Base-by-base conservation (phyloP, 2,113 vertebrate species). In the Pelecanus crispus region DNA sequence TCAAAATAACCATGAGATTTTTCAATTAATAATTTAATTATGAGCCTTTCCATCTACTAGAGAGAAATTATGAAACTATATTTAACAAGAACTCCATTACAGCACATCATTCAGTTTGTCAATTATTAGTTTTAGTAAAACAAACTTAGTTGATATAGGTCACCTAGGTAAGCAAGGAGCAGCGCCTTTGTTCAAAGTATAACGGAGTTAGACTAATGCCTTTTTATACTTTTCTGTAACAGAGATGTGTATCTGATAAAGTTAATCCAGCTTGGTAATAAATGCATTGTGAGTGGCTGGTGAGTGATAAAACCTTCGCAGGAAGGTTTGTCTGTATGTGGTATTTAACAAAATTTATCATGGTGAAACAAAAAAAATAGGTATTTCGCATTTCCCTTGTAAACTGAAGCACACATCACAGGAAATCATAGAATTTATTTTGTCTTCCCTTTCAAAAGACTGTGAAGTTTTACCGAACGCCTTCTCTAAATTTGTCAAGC, bases 1-100 rank as follows among this genome's bases (percentile, higher is more conserved):
- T 91, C 59, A 75, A 94, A 91, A 82, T 94, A 94, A 67, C 81
- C 65, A 56, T 68, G 80, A 75, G 66, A 72, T 90, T 93, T 95
- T 95, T 88, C 90, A 93, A 63, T 97, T 96, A 85, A 58, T 95
- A 85, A 88, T 95, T 94, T 94, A 85, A 90, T 94, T 85, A 87
- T 68, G 25, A 95, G 68, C 61, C 36, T 90, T 88, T 88, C 68
- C 65, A 50, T 84, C 68, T 84, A 42, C 40, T 53, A n/a, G 36
- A 70, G 49, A 44, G 42, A 94, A 89, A 88, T 71, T 21, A 83
- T 73, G 52, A 88, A 91, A 83, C 90, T 72, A 3, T 86, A 62
- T 81, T 84, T 56, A 70, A 91, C 82, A 56, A 47, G 77, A 92
- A 74, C 72, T 92, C 63, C 56, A 44, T 87, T 74, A 53, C 44